phyloP scores from a whole-genome alignment of 2,797 vertebrate genomes.

The Meriones psammophilus region DNA sequence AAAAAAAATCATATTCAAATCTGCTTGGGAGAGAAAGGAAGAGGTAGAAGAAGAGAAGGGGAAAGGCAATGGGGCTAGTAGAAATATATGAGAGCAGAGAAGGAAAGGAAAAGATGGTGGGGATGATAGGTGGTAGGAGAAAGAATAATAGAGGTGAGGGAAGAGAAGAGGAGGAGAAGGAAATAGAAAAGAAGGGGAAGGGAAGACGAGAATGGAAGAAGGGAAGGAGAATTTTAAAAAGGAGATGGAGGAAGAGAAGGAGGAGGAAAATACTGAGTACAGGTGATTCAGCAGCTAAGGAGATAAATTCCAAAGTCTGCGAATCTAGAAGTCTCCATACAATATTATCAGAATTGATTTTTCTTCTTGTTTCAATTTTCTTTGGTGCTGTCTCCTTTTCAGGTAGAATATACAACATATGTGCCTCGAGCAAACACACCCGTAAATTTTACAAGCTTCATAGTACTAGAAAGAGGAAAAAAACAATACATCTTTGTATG shows the following conservation, averaged over 20 bases:
- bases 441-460: background rate
- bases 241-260: fast-evolving
- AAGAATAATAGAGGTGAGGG: fast-evolving
- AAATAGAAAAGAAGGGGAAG: background rate
- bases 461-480: background rate
- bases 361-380: background rate
- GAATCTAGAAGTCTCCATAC: fast-evolving
- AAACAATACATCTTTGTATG: background rate
- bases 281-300: background rate
- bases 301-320: background rate
- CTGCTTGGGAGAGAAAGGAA: background rate
- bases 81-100: background rate
- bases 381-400: background rate
- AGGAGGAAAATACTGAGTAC: too few species aligned
- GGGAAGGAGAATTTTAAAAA: too few species aligned
- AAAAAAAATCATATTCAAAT: background rate
- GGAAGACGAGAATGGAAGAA: too few species aligned
- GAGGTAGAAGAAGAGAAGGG: background rate
- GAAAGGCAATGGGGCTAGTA: background rate
- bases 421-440: background rate
- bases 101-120: too few species aligned
- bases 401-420: background rate
- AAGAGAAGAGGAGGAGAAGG: too few species aligned
- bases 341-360: background rate
- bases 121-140: too few species aligned